phyloP scores from a whole-genome alignment of 2,888 invertebrate species.

The Lumbricus terrestris region DNA sequence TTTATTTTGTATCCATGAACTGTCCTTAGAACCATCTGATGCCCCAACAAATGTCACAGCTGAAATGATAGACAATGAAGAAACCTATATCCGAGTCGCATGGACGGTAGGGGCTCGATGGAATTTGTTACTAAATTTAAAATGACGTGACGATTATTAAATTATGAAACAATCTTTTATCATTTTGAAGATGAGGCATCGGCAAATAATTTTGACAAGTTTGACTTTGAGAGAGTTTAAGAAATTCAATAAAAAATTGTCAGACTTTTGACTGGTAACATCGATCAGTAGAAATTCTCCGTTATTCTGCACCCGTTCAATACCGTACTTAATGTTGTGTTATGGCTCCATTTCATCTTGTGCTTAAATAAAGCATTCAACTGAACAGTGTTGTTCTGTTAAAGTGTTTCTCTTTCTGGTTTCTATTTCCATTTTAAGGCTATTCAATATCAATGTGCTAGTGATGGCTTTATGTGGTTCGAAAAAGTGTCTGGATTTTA shows the following conservation, averaged over 20 bases:
- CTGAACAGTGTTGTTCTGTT: no score
- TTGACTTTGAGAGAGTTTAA: neutral
- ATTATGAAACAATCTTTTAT: neutral
- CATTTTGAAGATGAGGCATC: neutral
- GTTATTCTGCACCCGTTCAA: neutral
- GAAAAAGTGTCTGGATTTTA: neutral
- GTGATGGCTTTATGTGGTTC: no score
- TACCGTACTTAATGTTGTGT: neutral
- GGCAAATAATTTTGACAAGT: neutral
- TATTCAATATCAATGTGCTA: no score
- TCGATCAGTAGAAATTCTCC: neutral
- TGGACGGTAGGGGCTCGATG: neutral
- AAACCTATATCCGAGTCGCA: neutral
- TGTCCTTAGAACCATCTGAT: neutral
- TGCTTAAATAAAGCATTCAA: neutral
- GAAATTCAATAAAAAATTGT: neutral
- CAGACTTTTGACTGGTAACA: neutral
- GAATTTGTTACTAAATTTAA: neutral
- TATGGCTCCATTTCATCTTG: neutral
- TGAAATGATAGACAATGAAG: neutral
- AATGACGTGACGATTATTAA: neutral
- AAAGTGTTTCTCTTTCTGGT: no score
- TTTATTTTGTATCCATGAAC: neutral
- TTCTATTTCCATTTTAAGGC: no score
- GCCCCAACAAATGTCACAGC: neutral